A percentile compares a stretch with the other conserved stretches of the same genome.
Conservation (phyloP, 2,113 vertebrate genomes). For the Anolis sagrei region DNA sequence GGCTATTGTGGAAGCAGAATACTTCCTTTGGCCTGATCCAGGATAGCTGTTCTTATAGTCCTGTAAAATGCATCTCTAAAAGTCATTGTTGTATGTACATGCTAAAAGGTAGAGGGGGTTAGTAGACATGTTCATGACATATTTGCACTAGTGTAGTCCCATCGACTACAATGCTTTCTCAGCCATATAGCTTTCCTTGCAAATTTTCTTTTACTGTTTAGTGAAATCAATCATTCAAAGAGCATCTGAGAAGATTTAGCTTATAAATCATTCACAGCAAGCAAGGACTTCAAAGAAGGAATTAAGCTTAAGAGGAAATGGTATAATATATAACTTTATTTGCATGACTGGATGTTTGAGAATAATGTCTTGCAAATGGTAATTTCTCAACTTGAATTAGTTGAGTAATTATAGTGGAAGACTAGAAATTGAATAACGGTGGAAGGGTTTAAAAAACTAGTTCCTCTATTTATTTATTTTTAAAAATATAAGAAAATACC, state of each 20-base stretch:
- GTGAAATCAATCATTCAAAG: slow-evolving; percentile 28
- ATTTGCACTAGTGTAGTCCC: background rate
- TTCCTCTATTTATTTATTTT: background rate
- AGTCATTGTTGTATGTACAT: background rate
- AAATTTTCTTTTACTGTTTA: slow-evolving; percentile 12
- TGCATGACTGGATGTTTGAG: slow-evolving; percentile 13
- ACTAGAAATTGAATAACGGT: slow-evolving; percentile 14
- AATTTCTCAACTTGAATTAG: slow-evolving; percentile 35
- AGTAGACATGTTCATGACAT: background rate
- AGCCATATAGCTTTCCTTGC: slow-evolving; percentile 1
- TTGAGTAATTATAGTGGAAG: slow-evolving; percentile 22
- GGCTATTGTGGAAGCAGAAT: background rate
- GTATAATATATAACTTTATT: slow-evolving; percentile 33
- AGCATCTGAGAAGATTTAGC: slow-evolving; percentile 26
- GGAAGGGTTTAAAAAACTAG: background rate
- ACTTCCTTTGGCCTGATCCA: background rate
- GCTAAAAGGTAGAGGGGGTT: background rate
- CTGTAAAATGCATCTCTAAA: background rate
- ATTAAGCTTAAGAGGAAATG: slow-evolving; percentile 33
- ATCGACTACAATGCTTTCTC: background rate
- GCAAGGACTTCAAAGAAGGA: slow-evolving; percentile 22
- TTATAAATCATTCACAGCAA: slow-evolving; percentile 33
- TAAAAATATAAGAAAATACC: slow-evolving; percentile 22
- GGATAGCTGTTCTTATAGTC: background rate
- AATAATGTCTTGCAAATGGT: slow-evolving; percentile 24